phyloP scores from a whole-genome alignment of 2,888 invertebrate species.

The Poecilus cupreus region DNA sequence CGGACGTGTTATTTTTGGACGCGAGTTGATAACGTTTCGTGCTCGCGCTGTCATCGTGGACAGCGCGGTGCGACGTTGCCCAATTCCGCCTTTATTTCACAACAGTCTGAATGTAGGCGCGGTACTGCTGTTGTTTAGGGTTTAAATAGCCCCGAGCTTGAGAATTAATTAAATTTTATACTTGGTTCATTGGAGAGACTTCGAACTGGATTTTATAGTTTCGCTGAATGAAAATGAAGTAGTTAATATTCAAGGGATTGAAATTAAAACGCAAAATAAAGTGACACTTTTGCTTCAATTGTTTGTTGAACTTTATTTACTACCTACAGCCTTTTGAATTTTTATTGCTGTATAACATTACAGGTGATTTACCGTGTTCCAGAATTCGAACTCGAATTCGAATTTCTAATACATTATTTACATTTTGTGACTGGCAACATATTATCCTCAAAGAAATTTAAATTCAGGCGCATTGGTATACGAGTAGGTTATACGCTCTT shows the following conservation, averaged over 20 bases:
- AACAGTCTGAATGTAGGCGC: not conserved
- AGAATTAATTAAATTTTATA: conserved; percentile 10
- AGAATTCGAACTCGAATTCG: no score
- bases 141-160: not conserved
- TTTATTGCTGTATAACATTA: no score
- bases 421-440: no score
- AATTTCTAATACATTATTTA: no score
- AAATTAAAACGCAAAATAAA: not conserved
- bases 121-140: not conserved
- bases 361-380: no score
- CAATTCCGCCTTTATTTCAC: not conserved
- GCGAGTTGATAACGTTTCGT: conserved; percentile 3
- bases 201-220: not conserved
- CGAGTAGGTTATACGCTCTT: no score
- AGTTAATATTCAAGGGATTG: not conserved
- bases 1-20: conserved; percentile 31
- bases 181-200: not conserved
- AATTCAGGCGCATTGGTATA: no score
- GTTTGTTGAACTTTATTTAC: not conserved
- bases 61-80: not conserved
- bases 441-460: no score
- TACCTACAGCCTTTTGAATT: not conserved
- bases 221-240: not conserved
- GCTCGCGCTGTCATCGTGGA: not conserved
- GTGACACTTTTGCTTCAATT: not conserved